Percentiles rank a stretch among this genome's conserved stretches.
These are phyloP conservation scores for Notarius quadriscutis DNA, from an alignment of 2,113 vertebrate species.

Conservation along the genomic window DNA sequence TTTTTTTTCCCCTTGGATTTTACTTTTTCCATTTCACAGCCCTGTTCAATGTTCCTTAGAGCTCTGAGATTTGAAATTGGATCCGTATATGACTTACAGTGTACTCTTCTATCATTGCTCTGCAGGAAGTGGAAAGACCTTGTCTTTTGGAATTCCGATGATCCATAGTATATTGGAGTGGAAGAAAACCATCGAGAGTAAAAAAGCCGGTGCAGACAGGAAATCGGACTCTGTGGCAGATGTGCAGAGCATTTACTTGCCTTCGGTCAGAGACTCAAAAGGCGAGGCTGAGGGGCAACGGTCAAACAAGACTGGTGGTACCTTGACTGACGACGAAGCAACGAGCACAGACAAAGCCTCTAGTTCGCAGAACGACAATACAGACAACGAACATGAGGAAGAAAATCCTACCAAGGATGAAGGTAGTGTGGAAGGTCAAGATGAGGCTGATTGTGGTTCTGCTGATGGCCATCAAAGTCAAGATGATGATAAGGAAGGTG, in stretches of 20 bases:
- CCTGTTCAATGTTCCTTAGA: too few species aligned
- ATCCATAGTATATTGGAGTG: conserved; percentile 89
- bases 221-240: conserved; percentile 8
- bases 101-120: conserved; percentile 1
- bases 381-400: conserved; percentile 18
- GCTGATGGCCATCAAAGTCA: not conserved
- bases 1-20: too few species aligned
- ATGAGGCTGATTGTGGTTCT: conserved; percentile 11
- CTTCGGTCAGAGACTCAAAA: conserved; percentile 1
- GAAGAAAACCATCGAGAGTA: conserved; percentile 66
- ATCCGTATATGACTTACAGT: not conserved
- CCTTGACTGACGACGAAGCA: not conserved
- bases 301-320: not conserved
- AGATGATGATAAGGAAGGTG: conserved; percentile 50
- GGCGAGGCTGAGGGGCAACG: not conserved
- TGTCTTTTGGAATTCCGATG: conserved; percentile 95
- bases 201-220: conserved; percentile 20
- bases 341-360: not conserved
- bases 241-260: conserved; percentile 61
- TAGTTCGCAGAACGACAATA: not conserved
- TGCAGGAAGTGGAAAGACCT: conserved; percentile 92
- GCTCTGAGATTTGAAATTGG: not conserved
- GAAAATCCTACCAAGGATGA: conserved; percentile 25
- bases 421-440: not conserved
- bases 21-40: too few species aligned